phyloP scores from a whole-genome alignment of 2,888 invertebrate genomes.

The Pristionchus exspectatus region DNA sequence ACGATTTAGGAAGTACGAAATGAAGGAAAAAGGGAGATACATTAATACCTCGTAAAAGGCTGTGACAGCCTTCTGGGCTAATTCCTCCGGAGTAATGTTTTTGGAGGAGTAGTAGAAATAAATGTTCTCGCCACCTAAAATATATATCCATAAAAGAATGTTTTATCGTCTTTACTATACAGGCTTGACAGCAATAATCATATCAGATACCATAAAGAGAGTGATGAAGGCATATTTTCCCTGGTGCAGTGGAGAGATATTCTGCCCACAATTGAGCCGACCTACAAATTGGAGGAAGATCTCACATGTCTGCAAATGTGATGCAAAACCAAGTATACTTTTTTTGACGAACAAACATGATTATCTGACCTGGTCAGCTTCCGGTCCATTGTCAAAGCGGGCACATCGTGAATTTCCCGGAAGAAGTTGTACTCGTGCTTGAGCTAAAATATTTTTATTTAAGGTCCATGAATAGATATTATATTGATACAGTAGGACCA shows the following conservation, averaged over 20 bases:
- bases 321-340: too few relatives aligned
- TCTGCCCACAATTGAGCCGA: slow-evolving; percentile 56
- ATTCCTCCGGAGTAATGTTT: slow-evolving; percentile 54
- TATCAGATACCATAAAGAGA: slow-evolving; percentile 49
- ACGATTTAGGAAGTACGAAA: background rate
- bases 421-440: slow-evolving; percentile 50
- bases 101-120: slow-evolving; percentile 59
- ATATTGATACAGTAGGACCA: background rate
- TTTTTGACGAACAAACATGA: background rate
- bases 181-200: too few relatives aligned
- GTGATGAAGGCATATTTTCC: slow-evolving; percentile 55
- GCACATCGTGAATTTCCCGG: slow-evolving; percentile 54
- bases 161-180: background rate
- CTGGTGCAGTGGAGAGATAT: slow-evolving; percentile 57
- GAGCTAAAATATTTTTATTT: slow-evolving; percentile 7
- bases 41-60: slow-evolving; percentile 52
- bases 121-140: slow-evolving; percentile 61
- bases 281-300: background rate
- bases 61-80: slow-evolving; percentile 56
- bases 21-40: background rate
- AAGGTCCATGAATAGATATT: background rate
- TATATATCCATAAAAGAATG: background rate
- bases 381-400: background rate
- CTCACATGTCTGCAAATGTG: background rate
- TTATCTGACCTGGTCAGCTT: slow-evolving; percentile 9